A percentile compares a stretch with the other conserved stretches of the same genome.
Evolutionary conservation across 2,113 vertebrate genomes (phyloP).

Genomic region (Willisornis vidua): DNA sequence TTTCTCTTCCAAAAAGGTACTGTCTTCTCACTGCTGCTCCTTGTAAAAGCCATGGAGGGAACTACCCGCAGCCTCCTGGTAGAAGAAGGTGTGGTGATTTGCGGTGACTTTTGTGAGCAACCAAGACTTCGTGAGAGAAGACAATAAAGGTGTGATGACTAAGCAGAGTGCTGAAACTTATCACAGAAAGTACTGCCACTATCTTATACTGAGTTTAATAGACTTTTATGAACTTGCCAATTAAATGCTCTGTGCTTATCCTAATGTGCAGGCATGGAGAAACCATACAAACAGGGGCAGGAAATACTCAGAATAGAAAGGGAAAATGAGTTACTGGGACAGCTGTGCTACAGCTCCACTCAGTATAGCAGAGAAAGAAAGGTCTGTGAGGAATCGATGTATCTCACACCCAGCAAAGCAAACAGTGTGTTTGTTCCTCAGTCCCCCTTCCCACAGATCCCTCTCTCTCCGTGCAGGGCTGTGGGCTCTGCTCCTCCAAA

Average conservation of each 20-base stretch:
- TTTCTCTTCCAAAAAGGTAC: background rate
- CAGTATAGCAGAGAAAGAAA: background rate
- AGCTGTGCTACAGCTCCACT: background rate
- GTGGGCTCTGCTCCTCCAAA: background rate
- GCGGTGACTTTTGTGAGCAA: conserved; percentile 41
- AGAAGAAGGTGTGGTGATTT: conserved; percentile 41
- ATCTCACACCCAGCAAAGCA: background rate
- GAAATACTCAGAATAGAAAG: background rate
- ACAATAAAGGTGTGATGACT: conserved; percentile 47
- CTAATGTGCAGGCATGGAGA: background rate
- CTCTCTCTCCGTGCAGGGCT: background rate
- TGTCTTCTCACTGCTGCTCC: background rate
- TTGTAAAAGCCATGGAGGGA: conserved; percentile 14
- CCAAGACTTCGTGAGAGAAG: conserved; percentile 18
- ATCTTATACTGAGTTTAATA: background rate
- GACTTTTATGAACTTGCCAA: background rate
- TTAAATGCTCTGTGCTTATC: background rate
- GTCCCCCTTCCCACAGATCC: background rate
- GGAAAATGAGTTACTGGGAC: background rate
- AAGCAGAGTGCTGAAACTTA: conserved; percentile 35
- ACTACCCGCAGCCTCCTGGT: conserved; percentile 28
- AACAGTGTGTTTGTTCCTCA: background rate
- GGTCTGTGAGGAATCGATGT: background rate
- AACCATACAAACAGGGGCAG: background rate
- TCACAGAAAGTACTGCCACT: conserved; percentile 1